Base-by-base conservation (phyloP, 2,797 vertebrate species). In the Pteronotus mesoamericanus region DNA sequence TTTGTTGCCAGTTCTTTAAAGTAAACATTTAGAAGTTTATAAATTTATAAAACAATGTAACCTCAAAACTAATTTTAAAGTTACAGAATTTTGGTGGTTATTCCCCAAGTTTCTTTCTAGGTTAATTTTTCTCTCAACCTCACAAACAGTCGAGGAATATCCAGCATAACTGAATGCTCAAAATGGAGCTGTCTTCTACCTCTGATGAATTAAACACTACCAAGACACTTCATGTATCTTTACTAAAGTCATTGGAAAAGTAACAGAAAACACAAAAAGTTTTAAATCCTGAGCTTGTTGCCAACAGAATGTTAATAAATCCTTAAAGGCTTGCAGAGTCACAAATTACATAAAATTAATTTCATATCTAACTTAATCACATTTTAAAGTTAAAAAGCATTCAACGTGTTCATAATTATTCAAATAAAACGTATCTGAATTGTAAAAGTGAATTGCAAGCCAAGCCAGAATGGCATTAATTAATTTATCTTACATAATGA, bases 321-420 rank as follows among this genome's bases (percentile, higher is more conserved):
- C 39, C 53, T 32, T 51, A 86, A 24, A 14, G 39, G 21, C 89
- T 77, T 82, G 26, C 37, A 94, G 48, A 82, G 68, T 51, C 37
- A 71, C 66, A 94, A 64, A 89, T 72, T 66, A 82, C n/a, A 37
- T 80, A 71, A 94, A 90, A 90, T 69, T 59, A 59, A 94, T 90
- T 96, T 90, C 24, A 46, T 72, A 59, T 61, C 22, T 86, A 94
- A 88, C 29, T 59, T 82, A 87, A 80, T 89, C 44, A 93, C 18
- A 89, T 84, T 72, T 92, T 85, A 77, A 77, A 37, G 26, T 79
- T 88, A 86, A 86, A 51, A 86, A 89, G 57, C 22, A 77, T 42
- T 85, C 55, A 44, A 2, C 44, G 39, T 77, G 32, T 80, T 96
- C 68, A 59, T 64, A 93, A 75, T 21, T 85, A 69, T 82, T 59